Evolutionary conservation across 2,888 invertebrate genomes (phyloP).

Genomic region (Monochamus alternatus): DNA sequence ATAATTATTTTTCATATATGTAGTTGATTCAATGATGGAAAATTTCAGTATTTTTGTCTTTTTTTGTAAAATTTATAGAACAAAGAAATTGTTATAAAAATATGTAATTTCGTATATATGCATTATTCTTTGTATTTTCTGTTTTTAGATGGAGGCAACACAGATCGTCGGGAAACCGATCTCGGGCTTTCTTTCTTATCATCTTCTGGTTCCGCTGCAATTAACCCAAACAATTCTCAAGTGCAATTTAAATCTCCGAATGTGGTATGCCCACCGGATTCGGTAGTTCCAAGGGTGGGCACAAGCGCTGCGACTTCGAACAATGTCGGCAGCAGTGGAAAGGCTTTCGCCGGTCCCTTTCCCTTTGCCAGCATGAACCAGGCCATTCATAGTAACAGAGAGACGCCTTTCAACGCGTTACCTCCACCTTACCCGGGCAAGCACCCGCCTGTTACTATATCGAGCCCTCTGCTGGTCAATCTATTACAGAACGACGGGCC

Average conservation of each 20-base stretch:
- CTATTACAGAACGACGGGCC: constrained; percentile 88
- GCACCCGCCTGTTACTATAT: constrained; percentile 79
- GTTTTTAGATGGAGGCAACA: constrained; percentile 54
- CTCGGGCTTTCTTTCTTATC: constrained; percentile 55
- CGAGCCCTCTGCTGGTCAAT: constrained; percentile 92
- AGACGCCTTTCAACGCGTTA: constrained; percentile 53
- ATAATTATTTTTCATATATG: too few species aligned
- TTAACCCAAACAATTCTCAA: constrained; percentile 60
- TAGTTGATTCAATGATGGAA: too few species aligned
- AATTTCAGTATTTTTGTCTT: too few species aligned
- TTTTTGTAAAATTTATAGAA: too few species aligned
- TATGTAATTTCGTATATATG: not conserved
- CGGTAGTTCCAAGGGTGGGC: constrained; percentile 68
- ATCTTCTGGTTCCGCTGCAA: constrained; percentile 51
- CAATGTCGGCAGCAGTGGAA: constrained; percentile 65
- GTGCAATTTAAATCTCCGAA: constrained; percentile 81
- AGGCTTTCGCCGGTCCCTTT: constrained; percentile 79
- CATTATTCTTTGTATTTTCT: constrained; percentile 7
- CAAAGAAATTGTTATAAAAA: too few species aligned
- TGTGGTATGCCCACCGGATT: constrained; percentile 89
- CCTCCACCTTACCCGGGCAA: constrained; percentile 58
- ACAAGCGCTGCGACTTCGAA: constrained; percentile 52
- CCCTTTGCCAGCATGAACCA: constrained; percentile 93
- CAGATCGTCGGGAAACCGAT: constrained; percentile 49
- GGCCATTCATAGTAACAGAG: constrained; percentile 79